Evolutionary conservation across 1,140 invertebrate species (phyloP).

Genomic region (Philotrypesis tridentata): DNA sequence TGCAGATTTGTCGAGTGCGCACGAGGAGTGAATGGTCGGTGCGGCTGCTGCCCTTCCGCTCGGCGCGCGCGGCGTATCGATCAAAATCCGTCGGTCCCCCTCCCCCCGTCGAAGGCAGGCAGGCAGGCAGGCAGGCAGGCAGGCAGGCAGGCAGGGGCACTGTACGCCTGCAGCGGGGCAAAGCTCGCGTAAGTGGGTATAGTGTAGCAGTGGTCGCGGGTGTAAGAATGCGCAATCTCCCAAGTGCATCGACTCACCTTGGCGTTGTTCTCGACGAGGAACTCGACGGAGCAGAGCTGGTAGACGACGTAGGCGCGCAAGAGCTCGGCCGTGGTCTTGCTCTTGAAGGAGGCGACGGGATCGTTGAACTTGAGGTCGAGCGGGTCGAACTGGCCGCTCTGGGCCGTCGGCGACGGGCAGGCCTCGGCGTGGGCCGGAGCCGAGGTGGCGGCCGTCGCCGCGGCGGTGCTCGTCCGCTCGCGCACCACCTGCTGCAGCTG

Average conservation of each 20-base stretch:
- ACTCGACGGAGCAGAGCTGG: conserved; percentile 91
- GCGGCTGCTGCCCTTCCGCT: neutral
- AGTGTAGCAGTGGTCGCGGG: no score
- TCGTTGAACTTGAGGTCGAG: conserved; percentile 92
- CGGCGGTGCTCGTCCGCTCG: conserved; percentile 12
- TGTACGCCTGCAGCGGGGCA: no score
- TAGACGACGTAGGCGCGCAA: conserved; percentile 94
- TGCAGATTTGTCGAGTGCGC: neutral
- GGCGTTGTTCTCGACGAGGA: conserved; percentile 95
- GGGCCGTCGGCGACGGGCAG: neutral
- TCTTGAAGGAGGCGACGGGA: conserved; percentile 88
- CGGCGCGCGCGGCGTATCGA: conserved; percentile 9
- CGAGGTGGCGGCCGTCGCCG: neutral
- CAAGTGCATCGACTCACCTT: conserved; percentile 77
- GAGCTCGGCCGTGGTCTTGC: conserved; percentile 96
- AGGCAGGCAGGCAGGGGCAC: no score
- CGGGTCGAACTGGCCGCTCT: conserved; percentile 78
- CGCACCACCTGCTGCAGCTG: conserved; percentile 50
- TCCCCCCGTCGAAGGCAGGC: neutral
- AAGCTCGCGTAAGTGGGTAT: no score
- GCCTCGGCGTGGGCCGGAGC: neutral
- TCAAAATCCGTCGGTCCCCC: conserved; percentile 10
- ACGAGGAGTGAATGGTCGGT: neutral
- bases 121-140: no score
- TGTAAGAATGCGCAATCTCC: neutral